These are phyloP conservation scores for Paralichthys olivaceus DNA, from an alignment of 2,113 vertebrate genomes.

Conservation along the genomic window DNA sequence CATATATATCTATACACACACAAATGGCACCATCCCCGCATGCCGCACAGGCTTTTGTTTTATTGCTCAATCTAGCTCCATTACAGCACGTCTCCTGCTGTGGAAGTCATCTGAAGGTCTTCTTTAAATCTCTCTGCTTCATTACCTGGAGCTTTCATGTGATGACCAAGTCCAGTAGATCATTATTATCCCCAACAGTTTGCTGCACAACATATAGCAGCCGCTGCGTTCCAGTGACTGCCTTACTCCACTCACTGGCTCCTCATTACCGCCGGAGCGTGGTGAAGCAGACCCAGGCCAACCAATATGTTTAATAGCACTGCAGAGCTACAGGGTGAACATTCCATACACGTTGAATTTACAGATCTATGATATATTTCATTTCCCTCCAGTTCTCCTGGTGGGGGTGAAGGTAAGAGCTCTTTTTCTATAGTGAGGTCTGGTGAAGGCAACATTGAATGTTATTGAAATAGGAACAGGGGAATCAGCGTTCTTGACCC, in stretches of 20 bases:
- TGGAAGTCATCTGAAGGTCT: conserved; percentile 69
- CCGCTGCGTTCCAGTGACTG: conserved; percentile 23
- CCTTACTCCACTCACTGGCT: background rate
- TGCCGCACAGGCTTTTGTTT: conserved; percentile 29
- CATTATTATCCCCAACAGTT: conserved; percentile 54
- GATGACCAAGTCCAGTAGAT: conserved; percentile 22
- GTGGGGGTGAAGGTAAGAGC: background rate
- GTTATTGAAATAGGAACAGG: background rate
- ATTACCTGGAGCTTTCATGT: conserved; percentile 47
- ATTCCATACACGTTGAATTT: background rate
- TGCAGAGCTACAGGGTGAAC: background rate
- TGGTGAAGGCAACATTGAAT: background rate
- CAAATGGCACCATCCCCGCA: background rate
- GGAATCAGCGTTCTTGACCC: background rate
- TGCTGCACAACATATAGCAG: conserved; percentile 54
- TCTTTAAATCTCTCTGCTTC: conserved; percentile 62
- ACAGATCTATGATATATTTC: background rate
- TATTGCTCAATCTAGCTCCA: conserved; percentile 53
- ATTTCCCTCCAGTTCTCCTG: background rate
- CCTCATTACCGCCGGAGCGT: conserved; percentile 14
- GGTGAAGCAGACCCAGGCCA: background rate
- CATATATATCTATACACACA: background rate
- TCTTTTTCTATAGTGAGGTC: background rate
- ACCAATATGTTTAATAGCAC: background rate
- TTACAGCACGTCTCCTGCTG: conserved; percentile 37